phyloP scores from a whole-genome alignment of 1,140 invertebrate species.

The Bombus vancouverensis region DNA sequence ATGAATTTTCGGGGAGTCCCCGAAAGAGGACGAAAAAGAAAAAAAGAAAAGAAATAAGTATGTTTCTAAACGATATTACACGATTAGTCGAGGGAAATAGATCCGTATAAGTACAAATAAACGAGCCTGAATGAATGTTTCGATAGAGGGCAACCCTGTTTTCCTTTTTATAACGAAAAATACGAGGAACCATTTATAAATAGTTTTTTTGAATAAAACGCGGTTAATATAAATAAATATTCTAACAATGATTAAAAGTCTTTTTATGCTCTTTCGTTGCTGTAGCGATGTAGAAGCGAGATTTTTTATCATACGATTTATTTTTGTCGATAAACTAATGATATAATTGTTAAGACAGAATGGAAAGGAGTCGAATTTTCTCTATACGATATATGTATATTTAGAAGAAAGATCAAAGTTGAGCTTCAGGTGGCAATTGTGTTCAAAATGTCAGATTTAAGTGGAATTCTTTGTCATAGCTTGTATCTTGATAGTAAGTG shows the following conservation, averaged over 20 bases:
- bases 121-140: conserved; percentile 18
- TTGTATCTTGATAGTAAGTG: not conserved
- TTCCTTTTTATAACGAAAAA: not conserved
- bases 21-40: not conserved
- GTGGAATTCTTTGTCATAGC: not conserved
- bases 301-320: not conserved
- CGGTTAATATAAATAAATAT: not conserved
- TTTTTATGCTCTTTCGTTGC: not conserved
- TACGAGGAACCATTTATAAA: not conserved
- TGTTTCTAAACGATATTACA: conserved; percentile 2
- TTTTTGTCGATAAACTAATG: not conserved
- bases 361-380: not conserved
- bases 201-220: not conserved
- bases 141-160: not conserved
- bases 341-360: not conserved
- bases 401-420: not conserved
- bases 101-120: conserved; percentile 18
- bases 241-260: not conserved
- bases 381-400: not conserved
- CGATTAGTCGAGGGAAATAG: conserved; percentile 22
- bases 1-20: not conserved
- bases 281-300: not conserved
- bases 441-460: conserved; percentile 5
- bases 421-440: not conserved
- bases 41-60: not conserved